Base-by-base conservation (phyloP, 2,888 invertebrate species). In the Standfussiana lucernea region DNA sequence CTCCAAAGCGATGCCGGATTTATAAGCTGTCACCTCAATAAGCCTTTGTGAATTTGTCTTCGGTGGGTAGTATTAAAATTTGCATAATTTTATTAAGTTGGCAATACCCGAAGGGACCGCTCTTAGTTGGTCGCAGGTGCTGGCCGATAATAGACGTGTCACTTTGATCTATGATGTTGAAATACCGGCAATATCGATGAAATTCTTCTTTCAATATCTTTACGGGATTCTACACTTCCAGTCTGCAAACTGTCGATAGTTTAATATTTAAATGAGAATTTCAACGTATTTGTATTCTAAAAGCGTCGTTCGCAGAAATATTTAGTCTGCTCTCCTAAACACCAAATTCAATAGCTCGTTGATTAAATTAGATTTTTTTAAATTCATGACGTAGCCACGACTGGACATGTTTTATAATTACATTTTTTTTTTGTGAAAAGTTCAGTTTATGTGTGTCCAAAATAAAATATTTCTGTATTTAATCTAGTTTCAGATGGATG, bases 1-100 rank as follows among this genome's bases (percentile, higher is more conserved):
- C 61, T 62, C 45, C 61, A 50, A 80, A 77, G 66, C 42, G 67
- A 59, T 68, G 53, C n/a, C 40, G 53, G 74, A 82, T 87, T 85
- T 87, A 82, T 81, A 79, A 74, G 42, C 65, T 64, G 77, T 73
- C 84, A 68, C 61, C 62, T 82, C 84, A 79, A 83, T 88, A 84
- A 83, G 75, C 82, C 84, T 80, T 87, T 82, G 79, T 75, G 84
- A 83, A 88, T 90, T 87, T 85, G 80, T 82, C 79, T 84, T 80
- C 71, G 32, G 80, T 75, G 82, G 89, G 85, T 89, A 86, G 89
- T 88, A 89, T 91, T 90, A 87, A 88, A 90, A 92, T 92, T 90
- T 90, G 84, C 91, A 92, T 93, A 91, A 91, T 87, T 87, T 89
- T 88, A 90, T 89, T 88, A 87, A 74, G 80, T 80, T 82, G 77